Percentiles rank a stretch among this genome's conserved stretches.
phyloP scores from a whole-genome alignment of 2,113 vertebrate genomes.

The Odontesthes bonariensis region DNA sequence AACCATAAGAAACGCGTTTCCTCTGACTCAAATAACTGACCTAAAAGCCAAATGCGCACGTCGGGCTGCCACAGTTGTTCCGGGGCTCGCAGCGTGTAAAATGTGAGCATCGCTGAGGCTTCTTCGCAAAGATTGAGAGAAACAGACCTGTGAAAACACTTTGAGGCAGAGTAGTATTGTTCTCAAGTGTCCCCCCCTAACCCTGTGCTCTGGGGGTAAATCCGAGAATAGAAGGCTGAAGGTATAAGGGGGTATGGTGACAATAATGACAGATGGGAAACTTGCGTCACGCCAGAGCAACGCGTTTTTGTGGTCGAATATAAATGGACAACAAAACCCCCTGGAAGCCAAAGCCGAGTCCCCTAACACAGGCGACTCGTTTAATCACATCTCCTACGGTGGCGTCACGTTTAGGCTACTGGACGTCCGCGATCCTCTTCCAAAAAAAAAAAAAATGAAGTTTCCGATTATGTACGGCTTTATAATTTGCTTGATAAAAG shows the following conservation, averaged over 20 bases:
- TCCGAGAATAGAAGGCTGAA: conserved; percentile 61
- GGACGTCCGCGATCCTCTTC: conserved; percentile 8
- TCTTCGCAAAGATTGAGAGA: conserved; percentile 30
- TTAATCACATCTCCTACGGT: conserved; percentile 28
- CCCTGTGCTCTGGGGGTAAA: conserved; percentile 33
- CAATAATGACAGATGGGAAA: conserved; percentile 80
- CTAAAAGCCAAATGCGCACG: conserved; percentile 78
- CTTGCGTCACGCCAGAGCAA: conserved; percentile 79
- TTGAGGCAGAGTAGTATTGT: conserved; percentile 61
- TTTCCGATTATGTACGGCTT: conserved; percentile 51
- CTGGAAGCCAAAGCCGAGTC: conserved; percentile 42
- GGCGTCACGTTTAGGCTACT: conserved; percentile 45
- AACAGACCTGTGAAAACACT: conserved; percentile 58
- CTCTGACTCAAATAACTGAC: conserved; percentile 71
- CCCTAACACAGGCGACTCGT: conserved; percentile 27
- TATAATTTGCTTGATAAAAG: conserved; percentile 44
- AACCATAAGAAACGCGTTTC: conserved; percentile 47
- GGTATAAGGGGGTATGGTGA: conserved; percentile 61
- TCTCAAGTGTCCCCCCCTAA: conserved; percentile 45
- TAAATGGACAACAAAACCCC: conserved; percentile 58
- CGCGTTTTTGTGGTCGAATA: conserved; percentile 65
- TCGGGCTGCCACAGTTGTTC: conserved; percentile 76
- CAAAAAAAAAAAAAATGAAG: conserved; percentile 45
- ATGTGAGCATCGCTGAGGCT: conserved; percentile 61
- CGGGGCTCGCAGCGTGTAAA: conserved; percentile 62